Evolutionary conservation across 2,888 invertebrate species (phyloP), one percentile per base, ranked within the genome.

Genomic region (Polymixis flavicincta): DNA sequence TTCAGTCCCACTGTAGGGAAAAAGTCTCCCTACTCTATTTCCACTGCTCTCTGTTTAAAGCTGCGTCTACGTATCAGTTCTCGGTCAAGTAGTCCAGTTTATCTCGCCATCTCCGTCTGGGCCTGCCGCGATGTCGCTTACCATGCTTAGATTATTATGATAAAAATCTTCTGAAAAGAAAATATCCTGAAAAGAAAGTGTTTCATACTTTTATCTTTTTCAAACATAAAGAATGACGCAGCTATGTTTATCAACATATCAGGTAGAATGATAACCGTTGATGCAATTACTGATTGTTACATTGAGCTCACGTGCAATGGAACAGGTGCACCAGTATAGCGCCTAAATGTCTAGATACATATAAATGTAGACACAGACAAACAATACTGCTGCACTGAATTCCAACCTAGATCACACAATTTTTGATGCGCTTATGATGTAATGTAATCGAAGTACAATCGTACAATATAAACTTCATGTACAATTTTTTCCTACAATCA

Each of bases 161-260:
- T 28, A 9, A 9, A 28, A 32, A 59, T 76, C 76, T 50, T 2
- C 6, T 28, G 25, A 74, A 37, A 17, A 75, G 14, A 45, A 76
- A 76, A 28, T 19, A n/a, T 28, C 0, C 8, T 50, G 11, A 9
- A 22, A 74, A 59, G 54, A 76, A 42, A 76, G 11, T n/a, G 22
- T 70, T 77, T n/a, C 14, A 70, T 25, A 61, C 8, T n/a, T 50
- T 76, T 72, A 78, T 54, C 25, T 5, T 68, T 72, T 48, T 25
- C n/a, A n/a, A 71, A 52, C 25, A 59, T 13, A 60, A 73, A 25
- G 54, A 22, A 82, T 78, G 59, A 70, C 82, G 73, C 42, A 19
- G 48, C 61, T 25, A 55, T 50, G 59, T 80, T 81, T 81, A 80
- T 80, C 80, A 71, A 81, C 69, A 57, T 61, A 76, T 77, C 70